These are phyloP conservation scores for Indicator maculatus DNA, from an alignment of 2,113 vertebrate species.

Conservation along the genomic window DNA sequence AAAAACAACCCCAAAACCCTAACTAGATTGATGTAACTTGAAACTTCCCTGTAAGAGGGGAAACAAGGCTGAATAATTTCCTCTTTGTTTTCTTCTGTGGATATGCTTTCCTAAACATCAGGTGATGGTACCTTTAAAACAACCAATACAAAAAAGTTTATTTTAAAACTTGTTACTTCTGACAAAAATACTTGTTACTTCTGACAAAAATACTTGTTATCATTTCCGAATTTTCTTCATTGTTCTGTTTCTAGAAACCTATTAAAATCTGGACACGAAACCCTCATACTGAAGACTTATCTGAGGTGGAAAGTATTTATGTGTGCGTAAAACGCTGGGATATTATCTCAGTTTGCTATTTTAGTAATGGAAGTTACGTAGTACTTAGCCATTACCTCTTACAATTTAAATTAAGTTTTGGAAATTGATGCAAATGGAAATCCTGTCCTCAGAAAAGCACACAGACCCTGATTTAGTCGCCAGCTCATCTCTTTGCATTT, in stretches of 20 bases:
- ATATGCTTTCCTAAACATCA: not conserved
- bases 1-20: not conserved
- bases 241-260: not conserved
- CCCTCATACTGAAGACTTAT: not conserved
- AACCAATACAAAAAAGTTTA: not conserved
- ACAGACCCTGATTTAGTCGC: conserved; percentile 25
- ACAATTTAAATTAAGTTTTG: conserved; percentile 62
- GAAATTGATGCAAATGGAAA: conserved; percentile 56
- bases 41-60: not conserved
- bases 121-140: not conserved
- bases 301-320: not conserved
- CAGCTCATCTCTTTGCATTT: conserved; percentile 31
- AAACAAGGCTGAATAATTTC: not conserved
- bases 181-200: not conserved
- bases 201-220: not conserved
- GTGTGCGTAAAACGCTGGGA: not conserved
- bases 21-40: not conserved
- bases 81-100: not conserved
- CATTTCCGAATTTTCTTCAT: not conserved
- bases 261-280: not conserved
- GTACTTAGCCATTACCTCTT: conserved; percentile 53
- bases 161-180: not conserved
- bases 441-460: conserved; percentile 35
- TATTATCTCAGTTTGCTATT: conserved; percentile 5
- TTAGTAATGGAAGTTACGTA: conserved; percentile 17